Base-by-base conservation (phyloP, 1,140 invertebrate genomes). In the Pseudobourletiella spinata region DNA sequence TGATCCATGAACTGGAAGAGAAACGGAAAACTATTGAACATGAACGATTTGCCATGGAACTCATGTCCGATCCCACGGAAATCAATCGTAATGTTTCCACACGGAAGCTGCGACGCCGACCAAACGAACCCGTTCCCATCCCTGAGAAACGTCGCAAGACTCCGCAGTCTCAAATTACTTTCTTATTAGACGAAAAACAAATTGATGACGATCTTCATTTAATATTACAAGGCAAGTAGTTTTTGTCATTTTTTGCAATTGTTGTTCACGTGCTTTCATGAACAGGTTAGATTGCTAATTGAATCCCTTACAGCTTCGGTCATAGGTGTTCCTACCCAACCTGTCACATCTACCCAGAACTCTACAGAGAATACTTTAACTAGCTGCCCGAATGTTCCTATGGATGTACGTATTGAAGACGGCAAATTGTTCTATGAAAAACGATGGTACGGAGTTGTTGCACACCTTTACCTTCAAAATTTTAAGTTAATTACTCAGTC, bases 351-450 rank as follows among this genome's bases (percentile, higher is more conserved):
- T 35, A 8, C 6, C n/a, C 24, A 50, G 30, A 24, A 24, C 52
- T 55, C 63, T 15, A 44, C n/a, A 39, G 54, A 24, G 15, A n/a
- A n/a, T n/a, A n/a, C n/a, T n/a, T n/a, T n/a, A n/a, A n/a, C n/a
- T n/a, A n/a, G n/a, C n/a, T n/a, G n/a, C n/a, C n/a, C n/a, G n/a
- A n/a, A n/a, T n/a, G n/a, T n/a, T n/a, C n/a, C n/a, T n/a, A 64
- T 71, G 28, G 91, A 94, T 71, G 88, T 88, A 16, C 83, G 86
- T 70, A 92, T 96, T 70, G 92, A 95, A 78, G 91, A 95, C 79
- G 92, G 93, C 56, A 93, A 95, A 79, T 77, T 97, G 46, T 80
- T 90, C 70, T 96, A 91, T 78, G 92, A 97, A 76, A 84, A 90
- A 70, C 82, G 89, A 76, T 97, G 92, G 93, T 86, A 76, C n/a